Conservation (phyloP, 2,797 vertebrate genomes). For the Melopsittacus undulatus region DNA sequence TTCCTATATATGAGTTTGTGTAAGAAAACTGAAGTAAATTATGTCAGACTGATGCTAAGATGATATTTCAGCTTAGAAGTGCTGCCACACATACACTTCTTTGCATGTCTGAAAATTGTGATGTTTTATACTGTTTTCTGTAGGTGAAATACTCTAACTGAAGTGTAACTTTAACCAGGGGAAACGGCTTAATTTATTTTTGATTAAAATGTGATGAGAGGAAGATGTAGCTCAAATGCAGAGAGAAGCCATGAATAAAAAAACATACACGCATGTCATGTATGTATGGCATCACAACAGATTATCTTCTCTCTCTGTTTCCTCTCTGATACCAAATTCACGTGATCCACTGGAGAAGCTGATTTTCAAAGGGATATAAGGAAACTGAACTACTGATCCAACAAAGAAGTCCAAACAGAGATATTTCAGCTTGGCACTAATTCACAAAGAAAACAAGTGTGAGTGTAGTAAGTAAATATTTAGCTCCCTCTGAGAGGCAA, state of each 20-base stretch:
- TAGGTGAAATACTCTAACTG: not conserved
- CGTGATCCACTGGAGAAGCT: not conserved
- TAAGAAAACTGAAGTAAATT: not conserved
- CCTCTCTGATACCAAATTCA: constrained; percentile 23
- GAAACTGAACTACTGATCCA: constrained; percentile 19
- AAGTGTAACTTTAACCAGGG: not conserved
- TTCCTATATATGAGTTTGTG: not conserved
- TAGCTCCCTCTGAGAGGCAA: not conserved
- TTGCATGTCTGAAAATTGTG: not conserved
- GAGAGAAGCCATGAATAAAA: not conserved
- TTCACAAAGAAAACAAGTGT: not conserved
- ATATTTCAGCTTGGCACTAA: not conserved
- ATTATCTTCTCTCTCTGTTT: constrained; percentile 48
- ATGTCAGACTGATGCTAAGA: not conserved
- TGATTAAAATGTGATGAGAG: not conserved
- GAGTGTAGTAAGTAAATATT: not conserved
- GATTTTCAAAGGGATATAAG: not conserved
- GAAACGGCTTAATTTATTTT: not conserved
- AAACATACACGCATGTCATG: not conserved
- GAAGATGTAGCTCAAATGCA: not conserved
- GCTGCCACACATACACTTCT: not conserved
- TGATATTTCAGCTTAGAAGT: not conserved
- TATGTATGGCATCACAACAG: not conserved
- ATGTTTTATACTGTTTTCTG: not conserved
- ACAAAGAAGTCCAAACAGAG: not conserved